Evolutionary conservation across 2,888 invertebrate species (phyloP), one percentile per base, ranked within the genome.

Genomic region (Cheilosia soror): DNA sequence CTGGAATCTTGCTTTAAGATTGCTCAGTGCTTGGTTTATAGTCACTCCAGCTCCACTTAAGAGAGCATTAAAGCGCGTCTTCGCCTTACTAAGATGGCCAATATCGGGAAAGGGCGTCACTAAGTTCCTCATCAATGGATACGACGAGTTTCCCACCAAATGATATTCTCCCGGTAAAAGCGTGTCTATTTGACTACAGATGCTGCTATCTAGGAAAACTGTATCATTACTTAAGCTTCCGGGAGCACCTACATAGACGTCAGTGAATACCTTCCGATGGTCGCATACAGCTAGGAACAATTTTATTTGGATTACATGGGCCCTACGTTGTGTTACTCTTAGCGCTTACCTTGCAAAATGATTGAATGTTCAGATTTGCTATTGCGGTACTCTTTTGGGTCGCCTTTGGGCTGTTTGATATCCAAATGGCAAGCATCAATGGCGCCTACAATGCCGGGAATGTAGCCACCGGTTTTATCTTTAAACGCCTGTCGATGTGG

Each of bases 221-320:
- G 6, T 4, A 7, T 13, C 33, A 29, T 68, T 15, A 11, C 47
- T 62, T 5, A 66, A 40, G 2, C 66, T 47, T 5, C 80, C 80
- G 0, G 80, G 80, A 3, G 73, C 60, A 7, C 80, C 80, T 2
- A 80, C 80, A 37, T 60, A 73, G 20, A 73, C 65, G 6, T 80
- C 66, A 6, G 80, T 80, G 53, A 80, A 80, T 44, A 80, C 47
- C 11, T 44, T 66, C 4, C 80, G 66, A 40, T 80, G 72, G 29
- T 80, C 80, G 20, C 80, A 73, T 0, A 80, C 60, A 5, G 60
- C 80, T 80, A 13, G 15, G 60, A 72, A 3, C 20, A 20, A 68
- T n/a, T 5, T 33, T 0, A 25, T 13, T 51, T 25, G 13, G 47
- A 20, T 9, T 4, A 11, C 29, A 5, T 4, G 7, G 2, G 3